phyloP scores from a whole-genome alignment of 2,797 vertebrate genomes.

The Dallia pectoralis region DNA sequence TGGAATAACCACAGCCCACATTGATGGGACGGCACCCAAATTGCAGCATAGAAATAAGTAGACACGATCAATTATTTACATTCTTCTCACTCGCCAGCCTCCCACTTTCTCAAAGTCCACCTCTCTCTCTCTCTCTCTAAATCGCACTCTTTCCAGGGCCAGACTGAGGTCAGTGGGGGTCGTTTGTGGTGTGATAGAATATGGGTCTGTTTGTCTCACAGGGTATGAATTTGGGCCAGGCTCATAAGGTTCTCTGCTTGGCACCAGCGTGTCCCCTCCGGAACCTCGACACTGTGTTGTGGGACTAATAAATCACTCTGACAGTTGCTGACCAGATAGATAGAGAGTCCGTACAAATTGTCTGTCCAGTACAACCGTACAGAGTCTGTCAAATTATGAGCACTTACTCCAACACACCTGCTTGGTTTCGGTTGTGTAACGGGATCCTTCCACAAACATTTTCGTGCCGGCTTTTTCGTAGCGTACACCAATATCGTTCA shows the following conservation, averaged over 20 bases:
- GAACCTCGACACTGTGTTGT: slow-evolving; percentile 39
- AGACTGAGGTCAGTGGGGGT: slow-evolving; percentile 11
- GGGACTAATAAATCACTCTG: slow-evolving; percentile 39
- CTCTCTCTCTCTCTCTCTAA: not conserved
- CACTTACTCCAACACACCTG: slow-evolving; percentile 11
- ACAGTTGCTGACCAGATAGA: slow-evolving; percentile 43
- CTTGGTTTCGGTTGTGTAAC: no score
- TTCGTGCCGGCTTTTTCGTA: no score
- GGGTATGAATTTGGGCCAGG: slow-evolving; percentile 39
- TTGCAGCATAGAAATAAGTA: slow-evolving; percentile 12
- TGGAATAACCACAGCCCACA: slow-evolving; percentile 23
- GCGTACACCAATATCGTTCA: no score
- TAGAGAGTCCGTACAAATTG: slow-evolving; percentile 40
- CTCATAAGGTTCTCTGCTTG: slow-evolving; percentile 45
- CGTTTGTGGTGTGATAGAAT: slow-evolving; percentile 9
- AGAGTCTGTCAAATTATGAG: slow-evolving; percentile 41
- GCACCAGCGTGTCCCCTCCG: slow-evolving; percentile 29
- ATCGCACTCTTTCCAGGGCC: slow-evolving; percentile 21
- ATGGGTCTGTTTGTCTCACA: slow-evolving; percentile 20
- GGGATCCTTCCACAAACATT: no score
- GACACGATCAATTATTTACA: slow-evolving; percentile 42
- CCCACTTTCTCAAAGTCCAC: not conserved
- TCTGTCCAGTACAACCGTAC: slow-evolving; percentile 12
- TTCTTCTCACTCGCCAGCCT: slow-evolving; percentile 11
- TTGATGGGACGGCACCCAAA: not conserved